A percentile compares a stretch with the other conserved stretches of the same genome.
These are phyloP conservation scores for Sacculina carcini DNA, from an alignment of 2,888 invertebrate genomes.

Conservation along the genomic window DNA sequence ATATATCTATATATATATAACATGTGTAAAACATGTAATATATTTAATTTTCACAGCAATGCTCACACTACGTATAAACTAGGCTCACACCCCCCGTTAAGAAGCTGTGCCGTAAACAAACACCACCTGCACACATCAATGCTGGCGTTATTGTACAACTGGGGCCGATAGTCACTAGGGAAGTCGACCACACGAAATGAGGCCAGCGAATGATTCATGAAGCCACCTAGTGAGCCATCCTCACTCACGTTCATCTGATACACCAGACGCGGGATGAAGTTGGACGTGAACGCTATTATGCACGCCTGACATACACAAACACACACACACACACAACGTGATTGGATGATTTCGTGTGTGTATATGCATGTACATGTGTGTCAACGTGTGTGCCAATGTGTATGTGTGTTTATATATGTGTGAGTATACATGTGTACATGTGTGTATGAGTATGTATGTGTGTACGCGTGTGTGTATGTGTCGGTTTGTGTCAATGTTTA, in stretches of 20 bases:
- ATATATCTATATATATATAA: no score
- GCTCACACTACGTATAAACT: background rate
- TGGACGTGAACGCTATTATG: constrained; percentile 89
- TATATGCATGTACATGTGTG: no score
- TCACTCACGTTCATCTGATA: constrained; percentile 34
- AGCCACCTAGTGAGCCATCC: constrained; percentile 34
- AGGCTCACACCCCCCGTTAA: background rate
- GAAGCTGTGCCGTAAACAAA: background rate
- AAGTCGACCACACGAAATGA: constrained; percentile 41
- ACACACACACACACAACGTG: no score
- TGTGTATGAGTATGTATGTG: no score
- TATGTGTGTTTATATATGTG: constrained; percentile 3
- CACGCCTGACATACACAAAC: constrained; percentile 40
- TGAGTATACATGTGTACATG: background rate
- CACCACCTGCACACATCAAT: constrained; percentile 32
- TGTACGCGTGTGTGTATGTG: no score
- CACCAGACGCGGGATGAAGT: constrained; percentile 72
- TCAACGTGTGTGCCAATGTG: no score
- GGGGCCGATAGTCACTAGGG: constrained; percentile 12
- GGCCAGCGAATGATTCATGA: constrained; percentile 48
- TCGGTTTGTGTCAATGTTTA: background rate
- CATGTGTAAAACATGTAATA: no score
- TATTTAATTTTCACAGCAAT: no score
- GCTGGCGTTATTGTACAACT: constrained; percentile 15
- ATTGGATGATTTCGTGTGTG: no score